Evolutionary conservation across 2,888 invertebrate species (phyloP).

Genomic region (Drosophila rubida): DNA sequence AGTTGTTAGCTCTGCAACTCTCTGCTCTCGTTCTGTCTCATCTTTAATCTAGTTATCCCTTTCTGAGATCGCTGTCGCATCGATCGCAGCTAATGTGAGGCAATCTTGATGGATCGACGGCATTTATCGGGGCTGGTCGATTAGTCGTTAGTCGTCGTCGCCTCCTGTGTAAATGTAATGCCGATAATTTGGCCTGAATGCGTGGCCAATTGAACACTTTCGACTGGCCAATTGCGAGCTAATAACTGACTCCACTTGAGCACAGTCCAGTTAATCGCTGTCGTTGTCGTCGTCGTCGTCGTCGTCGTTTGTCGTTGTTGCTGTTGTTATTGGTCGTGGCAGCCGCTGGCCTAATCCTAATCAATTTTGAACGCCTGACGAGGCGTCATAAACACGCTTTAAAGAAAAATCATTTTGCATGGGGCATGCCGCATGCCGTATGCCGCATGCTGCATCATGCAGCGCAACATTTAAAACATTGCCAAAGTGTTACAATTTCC

Average conservation of each 20-base stretch:
- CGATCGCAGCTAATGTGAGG: slow-evolving; percentile 9
- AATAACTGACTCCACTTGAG: slow-evolving; percentile 49
- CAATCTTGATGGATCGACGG: slow-evolving; percentile 72
- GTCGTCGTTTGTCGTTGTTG: slow-evolving; percentile 17
- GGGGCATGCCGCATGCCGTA: slow-evolving; percentile 19
- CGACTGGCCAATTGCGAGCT: slow-evolving; percentile 42
- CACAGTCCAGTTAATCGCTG: slow-evolving; percentile 44
- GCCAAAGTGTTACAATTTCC: slow-evolving; percentile 80
- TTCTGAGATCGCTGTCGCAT: background rate
- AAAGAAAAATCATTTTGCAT: slow-evolving; percentile 67
- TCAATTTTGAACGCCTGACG: slow-evolving; percentile 78
- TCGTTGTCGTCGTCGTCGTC: slow-evolving; percentile 16
- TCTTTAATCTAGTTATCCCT: background rate
- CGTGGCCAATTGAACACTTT: slow-evolving; percentile 60
- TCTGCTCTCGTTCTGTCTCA: too few species aligned
- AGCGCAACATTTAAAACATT: slow-evolving; percentile 64
- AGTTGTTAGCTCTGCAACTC: too few species aligned
- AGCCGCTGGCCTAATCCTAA: slow-evolving; percentile 70
- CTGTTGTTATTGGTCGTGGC: slow-evolving; percentile 30
- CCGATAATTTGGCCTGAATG: slow-evolving; percentile 77
- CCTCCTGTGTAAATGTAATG: slow-evolving; percentile 65
- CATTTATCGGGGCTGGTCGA: slow-evolving; percentile 44
- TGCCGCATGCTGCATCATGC: background rate
- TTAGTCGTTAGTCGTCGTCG: slow-evolving; percentile 60
- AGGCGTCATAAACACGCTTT: slow-evolving; percentile 78